These are phyloP conservation scores for Sinocyclocheilus grahami DNA, from an alignment of 2,113 vertebrate genomes.

Conservation along the genomic window DNA sequence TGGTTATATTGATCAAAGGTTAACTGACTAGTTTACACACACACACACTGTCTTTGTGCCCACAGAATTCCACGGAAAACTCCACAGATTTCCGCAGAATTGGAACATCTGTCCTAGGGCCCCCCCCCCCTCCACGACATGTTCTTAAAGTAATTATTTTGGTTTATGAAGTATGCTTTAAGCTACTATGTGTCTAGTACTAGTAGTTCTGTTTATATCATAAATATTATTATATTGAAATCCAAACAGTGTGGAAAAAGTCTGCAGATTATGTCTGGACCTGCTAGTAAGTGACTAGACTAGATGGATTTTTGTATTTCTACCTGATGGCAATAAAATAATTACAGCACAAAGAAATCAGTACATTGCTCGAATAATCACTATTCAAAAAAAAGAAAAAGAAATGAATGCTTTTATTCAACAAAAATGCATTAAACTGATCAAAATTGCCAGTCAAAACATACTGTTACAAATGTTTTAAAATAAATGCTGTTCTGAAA, in stretches of 20 bases:
- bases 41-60: neutral
- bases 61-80: neutral
- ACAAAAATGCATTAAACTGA: neutral
- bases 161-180: neutral
- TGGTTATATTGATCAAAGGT: neutral
- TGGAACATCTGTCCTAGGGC: neutral
- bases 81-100: neutral
- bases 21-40: neutral
- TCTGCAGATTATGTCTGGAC: neutral
- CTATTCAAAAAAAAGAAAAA: neutral
- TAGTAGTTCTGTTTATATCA: neutral
- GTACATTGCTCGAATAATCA: neutral
- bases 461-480: neutral
- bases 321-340: neutral
- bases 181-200: neutral
- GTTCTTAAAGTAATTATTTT: neutral
- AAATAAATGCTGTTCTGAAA: neutral
- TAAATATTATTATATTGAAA: neutral
- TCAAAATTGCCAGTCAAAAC: neutral
- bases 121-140: neutral
- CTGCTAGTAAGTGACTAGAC: neutral
- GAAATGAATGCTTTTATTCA: neutral
- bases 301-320: neutral
- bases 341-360: neutral
- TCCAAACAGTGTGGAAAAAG: neutral